These are phyloP conservation scores for Montipora capricornis DNA, from an alignment of 64 coral and sea anemone species.

Conservation along the genomic window DNA sequence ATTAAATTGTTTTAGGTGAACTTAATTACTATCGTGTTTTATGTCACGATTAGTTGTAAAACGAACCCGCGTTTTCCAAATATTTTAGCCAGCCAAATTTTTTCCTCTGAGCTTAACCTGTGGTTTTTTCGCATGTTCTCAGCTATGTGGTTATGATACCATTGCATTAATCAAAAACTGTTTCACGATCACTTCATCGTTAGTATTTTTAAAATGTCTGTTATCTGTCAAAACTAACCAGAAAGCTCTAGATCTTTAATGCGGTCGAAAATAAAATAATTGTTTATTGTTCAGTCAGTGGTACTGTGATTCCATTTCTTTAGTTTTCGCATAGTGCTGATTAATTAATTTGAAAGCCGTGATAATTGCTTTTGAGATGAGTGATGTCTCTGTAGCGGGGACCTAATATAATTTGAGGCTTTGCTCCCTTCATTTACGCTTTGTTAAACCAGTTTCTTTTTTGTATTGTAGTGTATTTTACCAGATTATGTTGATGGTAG, in stretches of 20 bases:
- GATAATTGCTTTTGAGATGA: neutral
- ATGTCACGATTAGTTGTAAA: neutral
- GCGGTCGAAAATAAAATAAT: neutral
- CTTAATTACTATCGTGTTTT: neutral
- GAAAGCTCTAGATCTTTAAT: neutral
- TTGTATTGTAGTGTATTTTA: neutral
- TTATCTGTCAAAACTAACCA: neutral
- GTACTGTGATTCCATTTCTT: neutral
- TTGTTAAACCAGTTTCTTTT: neutral
- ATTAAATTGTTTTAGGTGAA: neutral
- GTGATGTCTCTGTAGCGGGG: neutral
- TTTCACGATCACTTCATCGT: neutral
- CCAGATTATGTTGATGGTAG: no score
- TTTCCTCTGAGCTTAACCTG: neutral
- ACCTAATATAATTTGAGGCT: neutral
- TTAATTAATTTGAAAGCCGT: neutral
- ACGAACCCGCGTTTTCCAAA: neutral
- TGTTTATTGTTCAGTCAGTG: neutral
- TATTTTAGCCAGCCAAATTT: neutral
- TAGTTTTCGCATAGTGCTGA: neutral
- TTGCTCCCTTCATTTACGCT: neutral
- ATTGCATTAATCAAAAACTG: neutral
- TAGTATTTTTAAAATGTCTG: constrained; percentile 2
- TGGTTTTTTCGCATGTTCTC: neutral
- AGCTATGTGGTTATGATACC: neutral